phyloP scores from a whole-genome alignment of 1,140 invertebrate species.

The Cotesia vestalis region DNA sequence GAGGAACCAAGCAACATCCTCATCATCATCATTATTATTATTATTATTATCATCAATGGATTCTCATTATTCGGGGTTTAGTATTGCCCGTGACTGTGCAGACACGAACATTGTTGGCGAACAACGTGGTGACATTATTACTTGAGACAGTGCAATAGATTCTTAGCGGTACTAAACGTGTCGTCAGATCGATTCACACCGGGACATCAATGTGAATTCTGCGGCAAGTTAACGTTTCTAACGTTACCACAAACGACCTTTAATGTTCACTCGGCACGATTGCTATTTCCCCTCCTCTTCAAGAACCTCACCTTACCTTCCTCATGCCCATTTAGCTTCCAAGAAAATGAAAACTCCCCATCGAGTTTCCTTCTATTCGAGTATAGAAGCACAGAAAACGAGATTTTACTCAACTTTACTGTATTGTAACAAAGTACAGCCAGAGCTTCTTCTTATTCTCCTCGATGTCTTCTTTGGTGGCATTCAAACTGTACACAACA shows the following conservation, averaged over 20 bases:
- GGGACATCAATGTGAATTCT: conserved; percentile 18
- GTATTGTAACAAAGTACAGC: conserved; percentile 6
- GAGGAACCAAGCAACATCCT: too few relatives aligned
- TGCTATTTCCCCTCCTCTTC: conserved; percentile 42
- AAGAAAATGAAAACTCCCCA: conserved; percentile 40
- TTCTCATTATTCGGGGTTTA: too few relatives aligned
- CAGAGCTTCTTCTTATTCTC: too few relatives aligned
- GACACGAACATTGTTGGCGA: too few relatives aligned
- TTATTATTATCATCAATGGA: too few relatives aligned
- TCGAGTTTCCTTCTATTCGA: conserved; percentile 23
- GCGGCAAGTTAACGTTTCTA: conserved; percentile 18
- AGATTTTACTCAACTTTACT: background rate
- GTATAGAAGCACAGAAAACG: too few relatives aligned
- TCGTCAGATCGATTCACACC: conserved; percentile 28
- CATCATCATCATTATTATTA: too few relatives aligned
- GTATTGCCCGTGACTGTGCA: background rate
- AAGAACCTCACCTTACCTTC: too few relatives aligned
- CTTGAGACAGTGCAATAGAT: background rate
- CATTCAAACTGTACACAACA: too few relatives aligned
- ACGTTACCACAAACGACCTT: conserved; percentile 24
- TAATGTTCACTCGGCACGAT: conserved; percentile 41
- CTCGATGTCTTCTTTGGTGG: too few relatives aligned
- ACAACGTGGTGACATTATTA: background rate
- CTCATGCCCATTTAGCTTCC: too few relatives aligned
- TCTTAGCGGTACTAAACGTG: conserved; percentile 18